A percentile compares a stretch with the other conserved stretches of the same genome.
Conservation (phyloP, 1,140 invertebrate genomes). For the Bombus terrestris region DNA sequence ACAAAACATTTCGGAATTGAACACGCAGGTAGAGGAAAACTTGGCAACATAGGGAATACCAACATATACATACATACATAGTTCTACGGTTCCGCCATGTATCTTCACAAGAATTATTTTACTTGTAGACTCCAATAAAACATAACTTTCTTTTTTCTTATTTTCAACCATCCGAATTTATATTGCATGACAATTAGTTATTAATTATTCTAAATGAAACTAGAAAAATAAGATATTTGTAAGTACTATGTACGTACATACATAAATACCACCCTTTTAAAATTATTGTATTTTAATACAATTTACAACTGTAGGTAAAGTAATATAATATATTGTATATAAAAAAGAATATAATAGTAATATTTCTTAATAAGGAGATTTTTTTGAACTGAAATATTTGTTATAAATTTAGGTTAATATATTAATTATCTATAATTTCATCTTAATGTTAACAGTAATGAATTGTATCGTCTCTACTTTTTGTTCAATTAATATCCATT, state of each 20-base stretch:
- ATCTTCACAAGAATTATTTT: not conserved
- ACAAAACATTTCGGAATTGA: constrained; percentile 21
- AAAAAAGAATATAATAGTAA: not conserved
- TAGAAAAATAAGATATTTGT: not conserved
- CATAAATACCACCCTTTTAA: not conserved
- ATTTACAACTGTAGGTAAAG: not conserved
- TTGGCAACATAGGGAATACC: constrained; percentile 41
- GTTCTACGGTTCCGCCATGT: not conserved
- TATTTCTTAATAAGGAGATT: not conserved
- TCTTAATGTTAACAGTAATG: not conserved
- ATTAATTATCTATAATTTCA: not conserved
- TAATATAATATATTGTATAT: not conserved
- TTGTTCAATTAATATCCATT: not conserved
- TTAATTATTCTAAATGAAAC: not conserved
- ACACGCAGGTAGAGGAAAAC: constrained; percentile 27
- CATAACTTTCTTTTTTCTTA: not conserved
- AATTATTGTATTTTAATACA: not conserved
- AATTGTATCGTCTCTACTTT: not conserved
- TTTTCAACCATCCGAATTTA: not conserved
- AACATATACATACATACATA: constrained; percentile 1
- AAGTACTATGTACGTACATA: not conserved
- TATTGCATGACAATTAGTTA: not conserved
- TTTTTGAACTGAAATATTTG: not conserved
- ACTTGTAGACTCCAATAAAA: not conserved
- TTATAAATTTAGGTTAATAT: not conserved